phyloP scores from a whole-genome alignment of 2,113 vertebrate genomes.

The Pseudonaja textilis region DNA sequence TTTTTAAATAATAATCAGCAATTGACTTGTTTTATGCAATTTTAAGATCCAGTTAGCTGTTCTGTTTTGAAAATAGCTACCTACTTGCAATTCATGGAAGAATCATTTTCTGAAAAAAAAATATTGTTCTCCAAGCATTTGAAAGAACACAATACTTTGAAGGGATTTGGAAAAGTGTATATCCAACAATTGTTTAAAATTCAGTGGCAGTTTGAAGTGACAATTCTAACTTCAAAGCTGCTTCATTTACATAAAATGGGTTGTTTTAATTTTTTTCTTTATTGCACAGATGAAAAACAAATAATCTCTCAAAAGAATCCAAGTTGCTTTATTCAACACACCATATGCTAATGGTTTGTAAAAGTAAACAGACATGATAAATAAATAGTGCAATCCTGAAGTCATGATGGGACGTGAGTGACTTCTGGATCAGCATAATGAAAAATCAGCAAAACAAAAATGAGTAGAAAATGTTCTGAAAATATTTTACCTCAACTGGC shows the following conservation, averaged over 20 bases:
- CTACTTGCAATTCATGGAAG: background rate
- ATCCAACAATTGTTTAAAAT: background rate
- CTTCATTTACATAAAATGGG: background rate
- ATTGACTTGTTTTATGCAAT: background rate
- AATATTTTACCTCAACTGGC: background rate
- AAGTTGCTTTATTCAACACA: background rate
- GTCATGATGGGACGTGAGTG: background rate
- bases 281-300: background rate
- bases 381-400: background rate
- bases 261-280: background rate
- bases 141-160: background rate
- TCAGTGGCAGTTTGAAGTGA: background rate
- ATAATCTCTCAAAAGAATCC: background rate
- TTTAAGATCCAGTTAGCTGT: constrained; percentile 20
- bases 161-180: background rate
- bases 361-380: background rate
- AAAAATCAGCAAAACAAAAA: background rate
- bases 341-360: background rate
- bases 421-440: background rate
- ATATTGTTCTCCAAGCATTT: background rate
- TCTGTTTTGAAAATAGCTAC: constrained; percentile 18
- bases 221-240: background rate
- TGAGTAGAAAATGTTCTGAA: background rate
- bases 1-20: background rate
- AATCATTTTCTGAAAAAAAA: background rate